Evolutionary conservation across 1,140 invertebrate genomes (phyloP), one percentile per base, ranked within the genome.

Genomic region (Bombus ignitus): DNA sequence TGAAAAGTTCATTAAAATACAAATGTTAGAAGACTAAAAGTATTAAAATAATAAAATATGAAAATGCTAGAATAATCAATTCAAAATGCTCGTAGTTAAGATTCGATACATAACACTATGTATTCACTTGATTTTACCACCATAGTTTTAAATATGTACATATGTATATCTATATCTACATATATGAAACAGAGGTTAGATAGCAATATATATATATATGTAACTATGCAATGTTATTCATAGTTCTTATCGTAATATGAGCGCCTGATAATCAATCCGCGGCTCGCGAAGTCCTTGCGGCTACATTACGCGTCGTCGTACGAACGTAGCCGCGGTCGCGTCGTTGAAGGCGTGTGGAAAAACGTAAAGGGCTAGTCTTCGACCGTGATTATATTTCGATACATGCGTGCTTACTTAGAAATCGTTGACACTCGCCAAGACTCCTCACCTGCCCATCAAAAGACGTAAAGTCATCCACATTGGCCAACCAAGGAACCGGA

Each of bases 401-500:
- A 87, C 83, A 85, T 66, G 82, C 87, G 76, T 84, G 59, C 59
- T 62, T 62, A 62, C 59, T 62, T 87, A 87, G 84, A 89, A 93
- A 92, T 93, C 93, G 93, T 95, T 95, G 94, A 95, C 94, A 95
- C 94, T 94, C 94, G 93, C 94, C 93, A 94, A 95, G 94, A 94
- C 94, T 94, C 94, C 94, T 95, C 95, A 95, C 94, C 95, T 95
- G 95, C 95, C 95, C 94, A 94, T 95, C 94, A 95, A 95, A 95
- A 95, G 94, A 95, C 94, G 94, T 92, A 93, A 94, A 95, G 92
- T 94, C 94, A 95, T 95, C 95, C 95, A 93, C 94, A 94, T 92
- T 95, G 95, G 94, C 95, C 93, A 95, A 94, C 94, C 90, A 65
- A 68, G 42, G 79, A 93, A 70, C 81, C 87, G 94, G 94, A 13